These are phyloP conservation scores for Limnephilus rhombicus DNA, from an alignment of 2,888 invertebrate species.

Conservation along the genomic window DNA sequence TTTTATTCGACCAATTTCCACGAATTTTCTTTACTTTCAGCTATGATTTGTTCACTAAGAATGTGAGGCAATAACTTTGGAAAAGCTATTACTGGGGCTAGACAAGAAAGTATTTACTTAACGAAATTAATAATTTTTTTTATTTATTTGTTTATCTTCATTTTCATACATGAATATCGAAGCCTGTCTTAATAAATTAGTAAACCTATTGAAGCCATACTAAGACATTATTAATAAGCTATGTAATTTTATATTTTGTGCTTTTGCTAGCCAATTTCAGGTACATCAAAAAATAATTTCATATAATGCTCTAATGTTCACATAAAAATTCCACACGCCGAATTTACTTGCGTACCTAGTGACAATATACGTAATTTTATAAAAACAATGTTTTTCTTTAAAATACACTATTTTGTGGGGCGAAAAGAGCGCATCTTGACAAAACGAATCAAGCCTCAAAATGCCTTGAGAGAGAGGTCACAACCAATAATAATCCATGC, in stretches of 20 bases:
- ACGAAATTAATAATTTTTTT: not conserved
- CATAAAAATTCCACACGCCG: no score
- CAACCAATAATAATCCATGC: not conserved
- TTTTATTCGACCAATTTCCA: conserved; percentile 30
- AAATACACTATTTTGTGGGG: no score
- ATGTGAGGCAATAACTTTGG: not conserved
- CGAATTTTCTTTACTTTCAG: not conserved
- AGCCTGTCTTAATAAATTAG: not conserved
- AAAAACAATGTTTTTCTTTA: no score
- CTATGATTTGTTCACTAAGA: conserved; percentile 3
- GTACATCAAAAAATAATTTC: not conserved
- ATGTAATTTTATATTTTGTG: not conserved
- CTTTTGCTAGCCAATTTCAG: not conserved
- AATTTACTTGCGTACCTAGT: no score
- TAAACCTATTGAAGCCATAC: not conserved
- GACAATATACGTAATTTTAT: no score
- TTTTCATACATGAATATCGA: not conserved
- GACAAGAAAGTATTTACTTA: not conserved
- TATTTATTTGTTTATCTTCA: not conserved
- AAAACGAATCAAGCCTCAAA: not conserved
- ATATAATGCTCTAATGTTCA: not conserved
- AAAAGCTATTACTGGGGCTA: not conserved
- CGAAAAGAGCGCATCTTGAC: not conserved
- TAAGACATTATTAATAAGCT: not conserved
- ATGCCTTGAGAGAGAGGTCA: not conserved